Conservation (phyloP, 2,888 invertebrate genomes). For the Ypsolopha sequella region DNA sequence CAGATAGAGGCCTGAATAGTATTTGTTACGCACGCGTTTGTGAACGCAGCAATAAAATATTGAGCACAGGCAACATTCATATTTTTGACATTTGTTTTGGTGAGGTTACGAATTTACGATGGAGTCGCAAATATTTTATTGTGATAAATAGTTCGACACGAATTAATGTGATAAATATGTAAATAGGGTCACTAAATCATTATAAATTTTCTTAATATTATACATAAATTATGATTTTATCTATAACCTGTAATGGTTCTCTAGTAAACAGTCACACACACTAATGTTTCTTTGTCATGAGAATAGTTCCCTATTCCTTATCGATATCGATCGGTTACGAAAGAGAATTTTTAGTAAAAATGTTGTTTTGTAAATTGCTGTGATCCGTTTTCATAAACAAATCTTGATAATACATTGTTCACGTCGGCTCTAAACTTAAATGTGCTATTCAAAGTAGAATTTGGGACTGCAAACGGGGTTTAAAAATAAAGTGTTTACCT, state of each 20-base stretch:
- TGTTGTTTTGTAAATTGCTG: constrained; percentile 21
- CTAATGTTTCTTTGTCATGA: constrained; percentile 56
- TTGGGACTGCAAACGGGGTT: constrained; percentile 24
- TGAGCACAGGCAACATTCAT: background rate
- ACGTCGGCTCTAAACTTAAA: background rate
- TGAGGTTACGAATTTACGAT: constrained; percentile 49
- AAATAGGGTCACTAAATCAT: constrained; percentile 21
- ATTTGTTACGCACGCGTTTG: too few relatives aligned
- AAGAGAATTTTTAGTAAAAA: constrained; percentile 41
- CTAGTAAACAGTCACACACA: background rate
- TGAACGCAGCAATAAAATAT: too few relatives aligned
- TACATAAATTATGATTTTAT: background rate
- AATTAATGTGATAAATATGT: constrained; percentile 28
- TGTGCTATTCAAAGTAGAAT: background rate
- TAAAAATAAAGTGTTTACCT: constrained; percentile 32
- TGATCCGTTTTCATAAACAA: background rate
- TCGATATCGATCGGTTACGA: constrained; percentile 69
- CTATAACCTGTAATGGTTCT: background rate
- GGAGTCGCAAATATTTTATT: constrained; percentile 46
- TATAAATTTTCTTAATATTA: constrained; percentile 8
- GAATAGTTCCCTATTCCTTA: constrained; percentile 51
- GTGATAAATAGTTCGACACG: constrained; percentile 36
- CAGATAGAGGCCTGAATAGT: too few relatives aligned
- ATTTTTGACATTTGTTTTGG: constrained; percentile 24
- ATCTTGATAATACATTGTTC: constrained; percentile 1